Evolutionary conservation across 1,140 invertebrate species (phyloP).

Genomic region (Tetragnatha versicolor): DNA sequence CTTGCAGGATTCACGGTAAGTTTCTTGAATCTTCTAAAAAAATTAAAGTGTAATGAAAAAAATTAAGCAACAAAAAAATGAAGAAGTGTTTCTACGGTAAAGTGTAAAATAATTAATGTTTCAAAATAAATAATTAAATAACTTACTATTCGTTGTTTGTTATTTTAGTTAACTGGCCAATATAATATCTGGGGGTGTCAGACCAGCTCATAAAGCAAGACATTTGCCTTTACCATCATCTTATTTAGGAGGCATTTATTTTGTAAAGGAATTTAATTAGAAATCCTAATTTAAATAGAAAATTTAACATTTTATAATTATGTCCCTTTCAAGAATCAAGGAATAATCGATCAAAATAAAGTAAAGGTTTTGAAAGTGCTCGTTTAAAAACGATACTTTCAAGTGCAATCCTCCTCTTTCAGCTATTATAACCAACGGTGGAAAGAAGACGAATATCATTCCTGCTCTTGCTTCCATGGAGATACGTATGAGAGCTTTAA

Average conservation of each 20-base stretch:
- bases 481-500: not conserved
- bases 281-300: too few species aligned
- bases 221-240: too few species aligned
- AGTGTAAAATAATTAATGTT: not conserved
- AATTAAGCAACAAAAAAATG: not conserved
- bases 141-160: not conserved
- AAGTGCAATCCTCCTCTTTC: not conserved
- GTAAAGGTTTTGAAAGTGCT: too few species aligned
- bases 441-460: not conserved
- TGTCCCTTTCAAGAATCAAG: too few species aligned
- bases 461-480: not conserved
- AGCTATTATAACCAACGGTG: constrained; percentile 18
- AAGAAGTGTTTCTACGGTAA: not conserved
- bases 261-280: too few species aligned
- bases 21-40: not conserved
- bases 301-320: too few species aligned
- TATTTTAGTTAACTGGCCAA: not conserved
- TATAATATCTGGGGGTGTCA: not conserved
- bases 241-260: too few species aligned
- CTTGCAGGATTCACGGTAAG: constrained; percentile 58
- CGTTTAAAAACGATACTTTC: not conserved
- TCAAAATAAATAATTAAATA: not conserved
- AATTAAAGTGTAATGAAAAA: not conserved
- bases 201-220: too few species aligned
- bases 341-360: too few species aligned